Percentiles rank a stretch among this genome's conserved stretches.
Conservation (phyloP, 2,113 vertebrate genomes). For the Drymodes brunneopygia region DNA sequence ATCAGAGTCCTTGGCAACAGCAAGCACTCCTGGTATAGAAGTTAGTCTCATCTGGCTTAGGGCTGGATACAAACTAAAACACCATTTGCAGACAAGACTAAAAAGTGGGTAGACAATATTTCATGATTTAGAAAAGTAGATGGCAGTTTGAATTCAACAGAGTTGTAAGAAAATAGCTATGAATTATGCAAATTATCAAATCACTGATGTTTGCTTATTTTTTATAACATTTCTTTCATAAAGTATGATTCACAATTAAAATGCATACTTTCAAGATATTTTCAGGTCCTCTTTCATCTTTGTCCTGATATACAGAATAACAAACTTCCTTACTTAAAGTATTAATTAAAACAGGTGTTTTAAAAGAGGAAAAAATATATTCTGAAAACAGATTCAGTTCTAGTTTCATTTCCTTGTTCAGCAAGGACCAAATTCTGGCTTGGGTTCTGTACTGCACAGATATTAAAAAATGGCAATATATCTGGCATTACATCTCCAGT, state of each 20-base stretch:
- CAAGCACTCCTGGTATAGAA: neutral
- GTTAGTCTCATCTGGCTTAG: neutral
- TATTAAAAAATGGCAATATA: neutral
- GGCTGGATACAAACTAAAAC: neutral
- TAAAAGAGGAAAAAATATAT: neutral
- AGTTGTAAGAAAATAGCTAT: neutral
- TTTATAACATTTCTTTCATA: neutral
- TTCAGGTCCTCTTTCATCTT: neutral
- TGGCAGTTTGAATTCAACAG: neutral
- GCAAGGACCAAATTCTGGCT: neutral
- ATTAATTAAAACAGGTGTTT: neutral
- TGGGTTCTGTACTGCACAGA: neutral
- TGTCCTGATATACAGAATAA: neutral
- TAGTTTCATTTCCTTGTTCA: neutral
- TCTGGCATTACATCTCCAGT: neutral
- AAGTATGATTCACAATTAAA: neutral
- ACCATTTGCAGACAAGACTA: neutral
- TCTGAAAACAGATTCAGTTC: neutral
- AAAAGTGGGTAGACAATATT: neutral
- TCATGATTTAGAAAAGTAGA: neutral
- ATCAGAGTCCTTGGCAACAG: neutral
- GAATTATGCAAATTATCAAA: neutral
- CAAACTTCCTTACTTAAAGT: neutral
- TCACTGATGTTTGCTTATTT: neutral
- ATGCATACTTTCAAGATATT: neutral